These are phyloP conservation scores for Margaritifera margaritifera DNA, from an alignment of 2,888 invertebrate species.

Conservation along the genomic window DNA sequence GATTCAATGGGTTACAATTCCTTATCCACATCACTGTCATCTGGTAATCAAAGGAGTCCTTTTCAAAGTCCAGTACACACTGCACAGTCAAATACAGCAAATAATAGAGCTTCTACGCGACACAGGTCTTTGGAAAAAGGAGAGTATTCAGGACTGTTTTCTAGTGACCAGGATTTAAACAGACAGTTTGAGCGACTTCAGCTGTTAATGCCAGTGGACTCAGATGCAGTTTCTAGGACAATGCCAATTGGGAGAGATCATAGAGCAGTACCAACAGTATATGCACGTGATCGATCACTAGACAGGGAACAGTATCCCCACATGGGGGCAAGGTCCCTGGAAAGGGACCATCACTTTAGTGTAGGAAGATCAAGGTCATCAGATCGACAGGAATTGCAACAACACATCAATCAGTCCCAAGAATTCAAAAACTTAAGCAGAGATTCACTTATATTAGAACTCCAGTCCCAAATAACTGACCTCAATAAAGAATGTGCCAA, in stretches of 20 bases:
- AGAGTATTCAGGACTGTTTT: conserved; percentile 36
- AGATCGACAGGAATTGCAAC: conserved; percentile 59
- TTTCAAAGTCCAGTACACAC: conserved; percentile 42
- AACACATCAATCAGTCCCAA: conserved; percentile 45
- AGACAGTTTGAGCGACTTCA: conserved; percentile 56
- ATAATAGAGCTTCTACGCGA: conserved; percentile 47
- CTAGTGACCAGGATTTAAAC: conserved; percentile 70
- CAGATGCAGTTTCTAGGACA: conserved; percentile 34
- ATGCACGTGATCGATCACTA: conserved; percentile 77
- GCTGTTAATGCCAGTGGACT: conserved; percentile 39
- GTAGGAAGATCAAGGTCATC: conserved; percentile 58
- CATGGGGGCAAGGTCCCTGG: conserved; percentile 70
- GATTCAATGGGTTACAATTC: conserved; percentile 24
- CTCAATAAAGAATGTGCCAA: conserved; percentile 92
- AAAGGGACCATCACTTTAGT: conserved; percentile 61
- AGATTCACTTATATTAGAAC: conserved; percentile 68
- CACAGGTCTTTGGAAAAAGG: conserved; percentile 65
- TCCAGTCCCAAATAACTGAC: conserved; percentile 88
- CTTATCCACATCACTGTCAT: conserved; percentile 29
- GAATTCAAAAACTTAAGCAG: conserved; percentile 48
- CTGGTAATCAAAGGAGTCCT: conserved; percentile 31
- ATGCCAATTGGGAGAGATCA: conserved; percentile 36
- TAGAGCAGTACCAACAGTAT: conserved; percentile 33
- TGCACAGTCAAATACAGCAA: conserved; percentile 15
- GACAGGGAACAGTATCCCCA: conserved; percentile 75